A percentile compares a stretch with the other conserved stretches of the same genome.
Conservation (phyloP, 2,888 invertebrate genomes). For the Molanna angustata region DNA sequence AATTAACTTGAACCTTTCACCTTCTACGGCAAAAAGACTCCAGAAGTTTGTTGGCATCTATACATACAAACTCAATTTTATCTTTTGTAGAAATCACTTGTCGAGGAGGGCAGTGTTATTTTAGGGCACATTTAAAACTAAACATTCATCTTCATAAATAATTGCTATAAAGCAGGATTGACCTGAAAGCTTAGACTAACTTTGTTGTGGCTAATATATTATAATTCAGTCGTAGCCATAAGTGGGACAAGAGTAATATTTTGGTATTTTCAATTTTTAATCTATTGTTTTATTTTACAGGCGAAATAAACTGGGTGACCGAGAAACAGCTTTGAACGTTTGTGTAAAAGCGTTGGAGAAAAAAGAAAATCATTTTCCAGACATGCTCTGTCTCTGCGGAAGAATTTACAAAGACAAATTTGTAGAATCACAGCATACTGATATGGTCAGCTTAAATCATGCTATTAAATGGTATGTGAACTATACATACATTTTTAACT, state of each 20-base stretch:
- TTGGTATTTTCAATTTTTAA: background rate
- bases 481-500: background rate
- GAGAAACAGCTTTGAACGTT: constrained; percentile 89
- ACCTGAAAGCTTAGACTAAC: too few relatives aligned
- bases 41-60: too few relatives aligned
- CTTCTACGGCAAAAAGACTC: too few relatives aligned
- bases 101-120: too few relatives aligned
- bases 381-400: constrained; percentile 96
- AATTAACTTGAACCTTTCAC: too few relatives aligned
- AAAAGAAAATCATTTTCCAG: constrained; percentile 94
- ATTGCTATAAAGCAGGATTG: too few relatives aligned
- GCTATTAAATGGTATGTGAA: constrained; percentile 84
- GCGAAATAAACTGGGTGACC: constrained; percentile 89
- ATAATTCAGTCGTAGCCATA: too few relatives aligned
- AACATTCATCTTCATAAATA: too few relatives aligned
- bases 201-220: too few relatives aligned
- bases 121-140: too few relatives aligned
- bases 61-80: too few relatives aligned
- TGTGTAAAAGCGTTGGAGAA: constrained; percentile 89
- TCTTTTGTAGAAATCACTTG: too few relatives aligned
- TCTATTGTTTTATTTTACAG: constrained; percentile 48
- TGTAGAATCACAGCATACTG: constrained; percentile 91
- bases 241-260: background rate
- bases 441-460: constrained; percentile 81
- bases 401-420: constrained; percentile 97